Evolutionary conservation across 2,113 vertebrate genomes (phyloP).

Genomic region (Onychorhynchus coronatus): DNA sequence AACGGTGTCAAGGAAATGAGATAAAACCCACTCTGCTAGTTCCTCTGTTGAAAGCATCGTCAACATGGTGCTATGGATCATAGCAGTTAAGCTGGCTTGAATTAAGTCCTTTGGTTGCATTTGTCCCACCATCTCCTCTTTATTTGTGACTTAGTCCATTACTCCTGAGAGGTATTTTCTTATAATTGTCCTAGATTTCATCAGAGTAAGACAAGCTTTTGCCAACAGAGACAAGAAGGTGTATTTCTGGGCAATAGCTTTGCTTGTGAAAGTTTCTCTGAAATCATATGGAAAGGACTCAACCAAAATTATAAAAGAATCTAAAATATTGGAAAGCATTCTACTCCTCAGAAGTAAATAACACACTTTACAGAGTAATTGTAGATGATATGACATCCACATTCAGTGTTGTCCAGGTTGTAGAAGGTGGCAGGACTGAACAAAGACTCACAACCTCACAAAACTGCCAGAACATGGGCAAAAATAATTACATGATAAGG

Average conservation of each 20-base stretch:
- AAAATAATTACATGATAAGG: neutral
- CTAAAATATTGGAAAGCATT: neutral
- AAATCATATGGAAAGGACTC: neutral
- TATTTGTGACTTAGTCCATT: neutral
- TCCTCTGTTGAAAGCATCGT: neutral
- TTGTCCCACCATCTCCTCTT: neutral
- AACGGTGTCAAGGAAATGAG: neutral
- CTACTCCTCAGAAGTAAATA: neutral
- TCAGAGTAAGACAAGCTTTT: neutral
- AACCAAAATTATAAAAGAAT: neutral
- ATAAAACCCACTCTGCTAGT: neutral
- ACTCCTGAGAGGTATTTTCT: neutral
- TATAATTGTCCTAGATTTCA: conserved; percentile 24
- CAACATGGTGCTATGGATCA: neutral
- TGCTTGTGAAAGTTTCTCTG: neutral
- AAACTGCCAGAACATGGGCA: neutral
- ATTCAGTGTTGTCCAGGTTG: neutral
- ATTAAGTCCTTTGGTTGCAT: neutral
- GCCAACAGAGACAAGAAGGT: neutral
- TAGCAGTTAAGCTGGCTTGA: neutral
- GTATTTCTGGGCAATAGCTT: neutral
- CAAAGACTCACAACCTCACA: rapidly evolving
- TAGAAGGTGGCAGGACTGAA: neutral
- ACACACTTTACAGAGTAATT: neutral
- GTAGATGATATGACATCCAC: neutral